Conservation (phyloP, 2,797 vertebrate genomes). For the Coluber constrictor region DNA sequence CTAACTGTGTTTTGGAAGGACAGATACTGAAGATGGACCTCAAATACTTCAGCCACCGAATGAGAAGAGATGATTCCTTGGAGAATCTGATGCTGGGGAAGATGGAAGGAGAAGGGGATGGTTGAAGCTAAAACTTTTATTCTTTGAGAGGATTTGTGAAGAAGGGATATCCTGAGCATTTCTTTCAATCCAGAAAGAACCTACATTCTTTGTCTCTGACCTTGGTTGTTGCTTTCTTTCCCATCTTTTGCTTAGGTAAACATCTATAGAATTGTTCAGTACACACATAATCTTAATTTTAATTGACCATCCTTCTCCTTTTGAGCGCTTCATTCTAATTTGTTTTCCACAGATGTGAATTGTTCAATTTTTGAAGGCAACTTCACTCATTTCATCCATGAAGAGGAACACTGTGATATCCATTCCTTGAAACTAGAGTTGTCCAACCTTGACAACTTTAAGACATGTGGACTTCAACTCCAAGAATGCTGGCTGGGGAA, state of each 20-base stretch:
- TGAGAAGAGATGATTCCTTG: not conserved
- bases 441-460: not conserved
- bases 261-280: not conserved
- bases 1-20: not conserved
- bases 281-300: not conserved
- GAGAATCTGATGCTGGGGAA: not conserved
- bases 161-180: not conserved
- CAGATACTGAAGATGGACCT: not conserved
- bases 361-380: not conserved
- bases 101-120: not conserved
- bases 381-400: not conserved
- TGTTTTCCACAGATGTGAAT: not conserved
- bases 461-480: not conserved
- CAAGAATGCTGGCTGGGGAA: not conserved
- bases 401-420: not conserved
- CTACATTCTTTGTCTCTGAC: not conserved
- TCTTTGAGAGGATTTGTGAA: not conserved
- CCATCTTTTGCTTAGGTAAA: not conserved
- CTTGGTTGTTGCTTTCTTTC: not conserved
- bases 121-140: not conserved
- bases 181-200: not conserved
- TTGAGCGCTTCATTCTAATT: not conserved
- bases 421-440: not conserved
- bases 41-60: not conserved
- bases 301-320: not conserved